Evolutionary conservation across 2,888 invertebrate genomes (phyloP).

Genomic region (Ommatoiulus sabulosus): DNA sequence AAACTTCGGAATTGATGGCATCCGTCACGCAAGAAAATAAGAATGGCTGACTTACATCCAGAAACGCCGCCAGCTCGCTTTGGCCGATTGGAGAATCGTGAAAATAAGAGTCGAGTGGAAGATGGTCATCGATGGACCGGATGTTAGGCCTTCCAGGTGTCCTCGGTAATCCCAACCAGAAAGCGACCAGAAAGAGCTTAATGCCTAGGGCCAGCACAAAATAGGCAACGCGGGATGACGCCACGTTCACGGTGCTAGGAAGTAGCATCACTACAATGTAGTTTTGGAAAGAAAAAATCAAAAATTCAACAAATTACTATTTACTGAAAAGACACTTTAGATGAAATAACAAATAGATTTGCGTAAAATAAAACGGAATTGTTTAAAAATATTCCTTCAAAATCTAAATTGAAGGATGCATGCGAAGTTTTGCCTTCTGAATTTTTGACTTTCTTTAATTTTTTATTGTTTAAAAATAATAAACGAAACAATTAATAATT

Average conservation of each 20-base stretch:
- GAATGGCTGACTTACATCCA: conserved; percentile 20
- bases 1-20: neutral
- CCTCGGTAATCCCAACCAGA: conserved; percentile 37
- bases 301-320: neutral
- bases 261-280: neutral
- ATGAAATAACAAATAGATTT: too few relatives aligned
- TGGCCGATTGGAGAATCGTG: neutral
- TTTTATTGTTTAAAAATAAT: too few relatives aligned
- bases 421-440: too few relatives aligned
- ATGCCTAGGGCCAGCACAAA: neutral
- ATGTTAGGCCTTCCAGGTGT: neutral
- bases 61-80: neutral
- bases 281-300: neutral
- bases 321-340: too few relatives aligned
- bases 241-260: neutral
- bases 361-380: too few relatives aligned
- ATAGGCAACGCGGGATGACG: neutral
- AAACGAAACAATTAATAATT: too few relatives aligned
- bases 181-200: neutral
- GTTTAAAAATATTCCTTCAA: too few relatives aligned
- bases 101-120: neutral
- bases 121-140: neutral
- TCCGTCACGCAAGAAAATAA: neutral
- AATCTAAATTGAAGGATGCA: too few relatives aligned
- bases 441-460: too few relatives aligned